A percentile compares a stretch with the other conserved stretches of the same genome.
Conservation (phyloP, 2,113 vertebrate species). For the Seriola rivoliana region DNA sequence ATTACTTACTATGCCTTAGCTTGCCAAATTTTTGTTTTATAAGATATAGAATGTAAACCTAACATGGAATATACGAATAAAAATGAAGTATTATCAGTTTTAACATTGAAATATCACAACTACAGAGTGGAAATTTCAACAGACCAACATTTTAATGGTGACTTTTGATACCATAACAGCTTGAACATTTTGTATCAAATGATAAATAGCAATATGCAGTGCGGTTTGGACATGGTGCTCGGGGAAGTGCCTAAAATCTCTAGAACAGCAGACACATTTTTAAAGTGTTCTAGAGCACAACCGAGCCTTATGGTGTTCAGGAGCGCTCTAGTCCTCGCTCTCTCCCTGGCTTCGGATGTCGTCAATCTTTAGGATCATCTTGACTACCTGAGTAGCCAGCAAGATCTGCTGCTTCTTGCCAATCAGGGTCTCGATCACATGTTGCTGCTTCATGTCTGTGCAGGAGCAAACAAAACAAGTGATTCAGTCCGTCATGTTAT, state of each 20-base stretch:
- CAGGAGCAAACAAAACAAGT: constrained; percentile 23
- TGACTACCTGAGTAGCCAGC: constrained; percentile 95
- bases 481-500: not conserved
- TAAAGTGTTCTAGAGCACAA: constrained; percentile 16
- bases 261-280: constrained; percentile 25
- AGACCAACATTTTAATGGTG: constrained; percentile 81
- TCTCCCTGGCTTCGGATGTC: constrained; percentile 96
- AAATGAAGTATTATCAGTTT: not conserved
- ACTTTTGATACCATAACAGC: constrained; percentile 72
- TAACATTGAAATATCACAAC: constrained; percentile 36
- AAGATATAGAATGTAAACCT: not conserved
- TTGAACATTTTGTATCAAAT: constrained; percentile 75
- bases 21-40: not conserved
- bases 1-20: not conserved
- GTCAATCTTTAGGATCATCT: constrained; percentile 99
- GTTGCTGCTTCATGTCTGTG: constrained; percentile 97
- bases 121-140: constrained; percentile 32
- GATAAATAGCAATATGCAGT: constrained; percentile 84
- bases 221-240: constrained; percentile 64
- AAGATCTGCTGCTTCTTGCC: constrained; percentile 98
- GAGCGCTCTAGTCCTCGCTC: constrained; percentile 88
- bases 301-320: constrained; percentile 15
- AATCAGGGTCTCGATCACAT: constrained; percentile 97
- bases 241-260: constrained; percentile 71
- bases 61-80: not conserved